Percentiles rank a stretch among this genome's conserved stretches.
These are phyloP conservation scores for Samia ricini DNA, from an alignment of 1,140 invertebrate species.

Conservation along the genomic window DNA sequence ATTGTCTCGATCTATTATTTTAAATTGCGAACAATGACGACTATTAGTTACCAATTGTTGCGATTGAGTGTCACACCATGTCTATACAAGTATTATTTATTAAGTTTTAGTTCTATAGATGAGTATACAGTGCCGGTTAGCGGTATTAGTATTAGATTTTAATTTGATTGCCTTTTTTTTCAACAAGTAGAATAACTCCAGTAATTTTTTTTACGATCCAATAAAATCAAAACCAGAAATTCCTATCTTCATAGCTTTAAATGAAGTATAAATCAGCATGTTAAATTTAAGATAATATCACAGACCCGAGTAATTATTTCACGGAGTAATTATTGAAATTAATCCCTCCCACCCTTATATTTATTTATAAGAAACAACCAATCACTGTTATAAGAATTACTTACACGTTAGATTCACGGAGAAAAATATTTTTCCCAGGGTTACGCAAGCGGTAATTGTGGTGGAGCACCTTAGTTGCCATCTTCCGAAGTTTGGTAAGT, in stretches of 20 bases:
- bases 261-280: slow-evolving; percentile 55
- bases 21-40: slow-evolving; percentile 37
- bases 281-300: slow-evolving; percentile 58
- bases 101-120: slow-evolving; percentile 57
- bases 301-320: slow-evolving; percentile 48
- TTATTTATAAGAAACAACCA: slow-evolving; percentile 57
- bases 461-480: slow-evolving; percentile 77
- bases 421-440: slow-evolving; percentile 78
- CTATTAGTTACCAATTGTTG: slow-evolving; percentile 51
- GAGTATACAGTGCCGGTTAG: slow-evolving; percentile 61
- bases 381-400: slow-evolving; percentile 68
- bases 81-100: slow-evolving; percentile 42
- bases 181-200: slow-evolving; percentile 44
- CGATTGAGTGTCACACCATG: slow-evolving; percentile 58
- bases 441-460: slow-evolving; percentile 77
- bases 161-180: slow-evolving; percentile 50
- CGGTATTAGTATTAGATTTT: slow-evolving; percentile 49
- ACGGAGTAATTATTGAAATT: slow-evolving; percentile 50
- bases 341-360: slow-evolving; percentile 35
- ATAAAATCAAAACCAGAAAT: slow-evolving; percentile 42
- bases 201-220: slow-evolving; percentile 39
- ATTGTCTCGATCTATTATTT: slow-evolving; percentile 41
- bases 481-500: slow-evolving; percentile 76
- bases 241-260: slow-evolving; percentile 43
- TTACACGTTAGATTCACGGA: slow-evolving; percentile 77